A percentile compares a stretch with the other conserved stretches of the same genome.
Conservation (phyloP, 2,113 vertebrate genomes). For the Pomatorhinus ruficollis region DNA sequence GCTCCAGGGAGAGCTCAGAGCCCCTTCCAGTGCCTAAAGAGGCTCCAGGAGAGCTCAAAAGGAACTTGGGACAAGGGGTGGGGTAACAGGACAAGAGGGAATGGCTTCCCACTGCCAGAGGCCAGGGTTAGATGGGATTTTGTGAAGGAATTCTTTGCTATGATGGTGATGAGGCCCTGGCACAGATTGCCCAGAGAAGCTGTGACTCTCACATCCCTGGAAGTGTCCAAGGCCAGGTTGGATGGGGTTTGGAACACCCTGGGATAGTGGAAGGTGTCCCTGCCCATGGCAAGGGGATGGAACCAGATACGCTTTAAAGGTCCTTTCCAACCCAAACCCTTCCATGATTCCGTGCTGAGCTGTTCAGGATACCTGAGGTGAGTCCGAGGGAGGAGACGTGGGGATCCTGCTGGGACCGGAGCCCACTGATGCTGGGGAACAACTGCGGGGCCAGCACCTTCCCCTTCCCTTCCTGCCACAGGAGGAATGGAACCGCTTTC, state of each 20-base stretch:
- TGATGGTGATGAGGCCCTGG: fast-evolving
- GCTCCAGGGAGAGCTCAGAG: not conserved
- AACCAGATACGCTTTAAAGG: fast-evolving
- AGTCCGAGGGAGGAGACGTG: fast-evolving
- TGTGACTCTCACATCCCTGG: not conserved
- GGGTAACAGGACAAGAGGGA: fast-evolving
- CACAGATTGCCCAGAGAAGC: not conserved
- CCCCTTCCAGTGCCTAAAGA: not conserved
- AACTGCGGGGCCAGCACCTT: too few species aligned
- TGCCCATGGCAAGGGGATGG: fast-evolving
- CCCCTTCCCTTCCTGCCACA: not conserved
- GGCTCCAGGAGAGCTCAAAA: not conserved
- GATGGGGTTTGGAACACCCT: fast-evolving
- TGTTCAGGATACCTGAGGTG: fast-evolving
- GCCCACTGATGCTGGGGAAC: fast-evolving
- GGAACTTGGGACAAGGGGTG: fast-evolving
- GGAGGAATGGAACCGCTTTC: fast-evolving
- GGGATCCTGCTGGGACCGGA: not conserved
- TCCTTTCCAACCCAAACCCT: not conserved
- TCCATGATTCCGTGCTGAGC: not conserved
- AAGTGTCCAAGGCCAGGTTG: fast-evolving
- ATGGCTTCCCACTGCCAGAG: not conserved
- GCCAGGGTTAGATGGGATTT: fast-evolving
- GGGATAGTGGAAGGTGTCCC: not conserved
- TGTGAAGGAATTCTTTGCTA: not conserved